A percentile compares a stretch with the other conserved stretches of the same genome.
phyloP scores from a whole-genome alignment of 2,888 invertebrate species.

The Pachycephus smyrnensis region DNA sequence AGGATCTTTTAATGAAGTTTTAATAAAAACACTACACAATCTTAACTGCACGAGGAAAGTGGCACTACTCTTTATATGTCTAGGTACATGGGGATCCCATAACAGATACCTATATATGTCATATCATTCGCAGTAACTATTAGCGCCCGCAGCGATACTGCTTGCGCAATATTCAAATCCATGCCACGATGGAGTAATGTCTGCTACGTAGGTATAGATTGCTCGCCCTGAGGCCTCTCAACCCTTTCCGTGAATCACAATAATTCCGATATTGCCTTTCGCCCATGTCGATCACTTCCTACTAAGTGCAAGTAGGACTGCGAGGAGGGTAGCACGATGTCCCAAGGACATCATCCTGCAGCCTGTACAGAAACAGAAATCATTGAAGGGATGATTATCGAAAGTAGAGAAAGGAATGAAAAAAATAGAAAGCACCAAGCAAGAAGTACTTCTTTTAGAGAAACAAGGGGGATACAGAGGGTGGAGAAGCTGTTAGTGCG shows the following conservation, averaged over 20 bases:
- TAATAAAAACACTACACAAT: not conserved
- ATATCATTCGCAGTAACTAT: slow-evolving; percentile 61
- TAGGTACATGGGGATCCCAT: slow-evolving; percentile 24
- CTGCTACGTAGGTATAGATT: slow-evolving; percentile 60
- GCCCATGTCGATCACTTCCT: slow-evolving; percentile 59
- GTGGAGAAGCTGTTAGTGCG: not conserved
- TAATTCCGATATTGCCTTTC: slow-evolving; percentile 66
- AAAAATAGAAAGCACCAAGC: not conserved
- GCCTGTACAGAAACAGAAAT: not conserved
- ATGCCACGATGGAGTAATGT: slow-evolving; percentile 59
- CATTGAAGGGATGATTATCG: not conserved
- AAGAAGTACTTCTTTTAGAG: not conserved
- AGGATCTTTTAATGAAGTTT: not conserved
- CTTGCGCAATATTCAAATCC: slow-evolving; percentile 65
- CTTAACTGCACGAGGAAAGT: not conserved
- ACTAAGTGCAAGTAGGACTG: slow-evolving; percentile 52
- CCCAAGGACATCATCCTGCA: not conserved
- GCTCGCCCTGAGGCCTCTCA: slow-evolving; percentile 54
- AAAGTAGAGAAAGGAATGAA: not conserved
- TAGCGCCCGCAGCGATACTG: slow-evolving; percentile 61
- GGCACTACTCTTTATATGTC: not conserved
- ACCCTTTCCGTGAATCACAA: slow-evolving; percentile 58
- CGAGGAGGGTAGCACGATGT: not conserved
- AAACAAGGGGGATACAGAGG: not conserved
- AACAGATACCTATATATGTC: slow-evolving; percentile 14